A percentile compares a stretch with the other conserved stretches of the same genome.
Conservation (phyloP, 2,797 vertebrate species). For the Malurus splendens region DNA sequence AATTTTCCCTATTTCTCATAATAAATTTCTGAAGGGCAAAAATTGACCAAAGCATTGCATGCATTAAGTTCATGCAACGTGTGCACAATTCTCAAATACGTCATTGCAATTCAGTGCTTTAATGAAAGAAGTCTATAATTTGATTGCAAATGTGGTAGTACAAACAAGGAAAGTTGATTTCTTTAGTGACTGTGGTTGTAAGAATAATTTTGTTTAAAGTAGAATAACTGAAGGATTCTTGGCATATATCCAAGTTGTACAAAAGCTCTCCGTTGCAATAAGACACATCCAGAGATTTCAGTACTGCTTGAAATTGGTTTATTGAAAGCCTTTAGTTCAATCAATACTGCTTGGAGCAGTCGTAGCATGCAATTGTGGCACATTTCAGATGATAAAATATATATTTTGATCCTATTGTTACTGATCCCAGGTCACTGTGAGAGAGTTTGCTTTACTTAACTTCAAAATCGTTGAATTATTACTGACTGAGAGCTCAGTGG, state of each 20-base stretch:
- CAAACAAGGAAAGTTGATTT: background rate
- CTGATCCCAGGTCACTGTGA: background rate
- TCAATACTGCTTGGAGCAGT: background rate
- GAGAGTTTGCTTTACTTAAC: background rate
- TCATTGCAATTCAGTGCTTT: background rate
- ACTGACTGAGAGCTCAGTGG: background rate
- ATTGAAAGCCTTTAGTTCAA: background rate
- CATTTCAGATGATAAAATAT: background rate
- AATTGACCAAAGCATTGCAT: background rate
- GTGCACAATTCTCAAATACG: background rate
- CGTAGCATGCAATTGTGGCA: background rate
- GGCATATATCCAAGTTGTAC: background rate
- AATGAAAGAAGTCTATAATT: background rate
- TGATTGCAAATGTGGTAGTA: background rate
- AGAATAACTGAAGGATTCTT: background rate
- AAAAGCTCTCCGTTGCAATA: background rate
- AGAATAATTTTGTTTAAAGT: background rate
- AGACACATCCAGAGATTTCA: background rate
- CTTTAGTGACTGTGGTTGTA: background rate
- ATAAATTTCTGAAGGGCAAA: background rate
- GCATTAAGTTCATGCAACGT: accelerated
- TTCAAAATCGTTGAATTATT: background rate
- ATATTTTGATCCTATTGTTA: background rate
- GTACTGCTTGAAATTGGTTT: background rate
- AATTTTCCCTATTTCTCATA: background rate